phyloP scores from a whole-genome alignment of 2,113 vertebrate genomes.

The Callaeas wilsoni region DNA sequence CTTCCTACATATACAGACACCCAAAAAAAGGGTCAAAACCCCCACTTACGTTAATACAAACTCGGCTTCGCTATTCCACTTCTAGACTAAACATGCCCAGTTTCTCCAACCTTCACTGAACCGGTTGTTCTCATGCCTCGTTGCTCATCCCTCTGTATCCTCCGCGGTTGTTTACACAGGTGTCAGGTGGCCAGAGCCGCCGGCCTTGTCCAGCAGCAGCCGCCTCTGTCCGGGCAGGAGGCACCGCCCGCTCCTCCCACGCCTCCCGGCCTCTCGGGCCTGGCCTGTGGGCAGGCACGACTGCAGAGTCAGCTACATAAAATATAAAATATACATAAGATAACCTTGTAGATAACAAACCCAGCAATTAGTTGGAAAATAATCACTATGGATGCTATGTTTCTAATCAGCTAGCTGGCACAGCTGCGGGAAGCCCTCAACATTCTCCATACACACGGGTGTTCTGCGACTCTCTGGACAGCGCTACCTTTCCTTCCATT shows the following conservation, averaged over 20 bases:
- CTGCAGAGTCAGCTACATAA: fast-evolving
- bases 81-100: neutral
- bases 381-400: fast-evolving
- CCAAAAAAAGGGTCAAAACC: neutral
- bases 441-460: fast-evolving
- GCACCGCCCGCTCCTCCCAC: neutral
- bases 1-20: neutral
- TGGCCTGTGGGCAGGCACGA: fast-evolving
- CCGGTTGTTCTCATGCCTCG: fast-evolving
- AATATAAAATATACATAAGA: fast-evolving
- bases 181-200: fast-evolving
- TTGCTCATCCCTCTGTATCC: neutral
- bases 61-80: neutral
- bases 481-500: fast-evolving
- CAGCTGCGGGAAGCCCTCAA: fast-evolving
- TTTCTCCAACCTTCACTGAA: neutral
- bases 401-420: neutral
- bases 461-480: neutral
- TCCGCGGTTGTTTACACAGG: fast-evolving
- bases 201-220: fast-evolving
- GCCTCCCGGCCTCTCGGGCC: fast-evolving
- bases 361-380: neutral
- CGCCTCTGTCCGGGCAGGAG: fast-evolving
- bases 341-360: fast-evolving
- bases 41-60: neutral